Evolutionary conservation across 2,113 vertebrate species (phyloP).

Genomic region (Apteryx owenii): DNA sequence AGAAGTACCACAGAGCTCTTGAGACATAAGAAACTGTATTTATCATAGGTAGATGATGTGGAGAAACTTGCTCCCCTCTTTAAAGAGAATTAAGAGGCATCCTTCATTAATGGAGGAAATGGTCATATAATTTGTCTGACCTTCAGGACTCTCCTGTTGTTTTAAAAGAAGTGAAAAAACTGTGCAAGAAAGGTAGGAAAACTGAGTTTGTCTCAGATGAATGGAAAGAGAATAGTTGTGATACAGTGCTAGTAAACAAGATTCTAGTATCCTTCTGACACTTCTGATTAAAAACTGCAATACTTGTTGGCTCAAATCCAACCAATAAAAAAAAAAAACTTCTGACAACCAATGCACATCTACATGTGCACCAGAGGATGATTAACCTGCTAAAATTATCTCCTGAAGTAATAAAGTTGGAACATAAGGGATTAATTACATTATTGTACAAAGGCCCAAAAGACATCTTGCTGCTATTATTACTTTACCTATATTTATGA

Average conservation of each 20-base stretch:
- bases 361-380: neutral
- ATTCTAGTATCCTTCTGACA: neutral
- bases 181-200: neutral
- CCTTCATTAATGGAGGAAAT: neutral
- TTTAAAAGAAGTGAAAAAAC: neutral
- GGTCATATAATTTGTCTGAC: neutral
- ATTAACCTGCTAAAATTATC: neutral
- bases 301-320: neutral
- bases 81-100: fast-evolving
- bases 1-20: no score
- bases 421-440: neutral
- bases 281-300: neutral
- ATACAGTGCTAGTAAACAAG: neutral
- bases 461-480: neutral
- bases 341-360: neutral
- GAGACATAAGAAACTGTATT: neutral
- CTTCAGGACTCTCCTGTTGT: neutral
- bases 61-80: neutral
- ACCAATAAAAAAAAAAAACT: neutral
- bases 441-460: neutral
- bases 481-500: neutral
- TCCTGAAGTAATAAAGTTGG: neutral
- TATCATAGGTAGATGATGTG: neutral
- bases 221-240: neutral
- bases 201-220: neutral